Conservation (phyloP, 2,797 vertebrate genomes). For the Borostomias antarcticus region DNA sequence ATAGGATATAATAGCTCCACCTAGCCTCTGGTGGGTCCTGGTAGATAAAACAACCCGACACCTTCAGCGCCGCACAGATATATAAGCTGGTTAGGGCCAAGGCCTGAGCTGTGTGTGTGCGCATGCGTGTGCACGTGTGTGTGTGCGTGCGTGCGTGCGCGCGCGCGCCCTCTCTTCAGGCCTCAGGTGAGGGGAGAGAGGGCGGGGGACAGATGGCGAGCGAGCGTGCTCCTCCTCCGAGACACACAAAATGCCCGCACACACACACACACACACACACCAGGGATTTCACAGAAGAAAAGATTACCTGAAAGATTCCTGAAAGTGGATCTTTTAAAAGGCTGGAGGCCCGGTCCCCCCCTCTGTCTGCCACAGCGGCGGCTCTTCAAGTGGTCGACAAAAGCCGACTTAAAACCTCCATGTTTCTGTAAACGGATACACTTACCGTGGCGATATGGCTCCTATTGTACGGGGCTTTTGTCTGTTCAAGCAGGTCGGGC, state of each 20-base stretch:
- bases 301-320: constrained; percentile 81
- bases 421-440: constrained; percentile 59
- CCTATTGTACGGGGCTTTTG: constrained; percentile 39
- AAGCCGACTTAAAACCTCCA: constrained; percentile 49
- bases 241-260: constrained; percentile 64
- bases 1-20: no score
- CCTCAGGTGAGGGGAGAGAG: constrained; percentile 35
- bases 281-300: constrained; percentile 70
- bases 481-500: constrained; percentile 16
- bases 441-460: constrained; percentile 29
- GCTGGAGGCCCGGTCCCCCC: constrained; percentile 54
- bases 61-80: no score
- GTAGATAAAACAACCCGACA: no score
- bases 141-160: no score
- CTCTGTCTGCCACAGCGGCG: constrained; percentile 47
- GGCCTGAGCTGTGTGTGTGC: no score
- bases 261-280: constrained; percentile 48
- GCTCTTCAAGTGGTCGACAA: constrained; percentile 69
- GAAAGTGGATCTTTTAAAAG: constrained; percentile 86
- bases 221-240: constrained; percentile 65
- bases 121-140: no score
- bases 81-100: no score
- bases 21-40: no score
- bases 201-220: constrained; percentile 76
- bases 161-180: not conserved